Conservation (phyloP, 2,797 vertebrate genomes). For the Pachyuromys duprasi region DNA sequence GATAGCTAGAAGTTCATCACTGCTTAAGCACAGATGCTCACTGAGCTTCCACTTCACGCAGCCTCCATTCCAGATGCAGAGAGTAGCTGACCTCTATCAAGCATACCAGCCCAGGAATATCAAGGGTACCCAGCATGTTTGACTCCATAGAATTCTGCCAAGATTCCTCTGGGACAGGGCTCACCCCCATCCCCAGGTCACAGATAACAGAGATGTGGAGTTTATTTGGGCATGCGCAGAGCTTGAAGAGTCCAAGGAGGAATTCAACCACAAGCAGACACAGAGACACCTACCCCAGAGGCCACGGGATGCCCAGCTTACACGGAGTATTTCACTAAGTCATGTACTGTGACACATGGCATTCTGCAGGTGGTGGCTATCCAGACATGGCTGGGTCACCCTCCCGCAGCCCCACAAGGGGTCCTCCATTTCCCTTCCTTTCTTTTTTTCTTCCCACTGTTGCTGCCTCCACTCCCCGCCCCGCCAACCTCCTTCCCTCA, state of each 20-base stretch:
- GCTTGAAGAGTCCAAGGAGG: neutral
- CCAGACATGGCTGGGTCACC: neutral
- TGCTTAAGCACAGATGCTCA: neutral
- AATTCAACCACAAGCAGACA: neutral
- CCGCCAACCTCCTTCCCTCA: neutral
- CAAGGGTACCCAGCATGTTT: neutral
- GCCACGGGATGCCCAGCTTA: neutral
- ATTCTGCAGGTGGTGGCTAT: neutral
- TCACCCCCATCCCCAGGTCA: neutral
- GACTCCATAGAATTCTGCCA: neutral
- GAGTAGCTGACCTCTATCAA: neutral
- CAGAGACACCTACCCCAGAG: neutral
- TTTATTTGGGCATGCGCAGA: neutral
- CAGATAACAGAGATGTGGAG: neutral
- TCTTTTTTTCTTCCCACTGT: neutral
- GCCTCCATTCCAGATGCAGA: neutral
- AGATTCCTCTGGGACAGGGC: neutral
- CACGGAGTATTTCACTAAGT: neutral
- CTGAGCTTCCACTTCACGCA: neutral
- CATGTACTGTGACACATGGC: neutral
- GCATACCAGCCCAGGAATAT: neutral
- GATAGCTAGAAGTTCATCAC: neutral
- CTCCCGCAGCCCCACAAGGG: rapidly evolving
- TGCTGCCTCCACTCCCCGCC: rapidly evolving
- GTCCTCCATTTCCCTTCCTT: neutral